Conservation (phyloP, 2,888 invertebrate species). For the Philaethria dido region DNA sequence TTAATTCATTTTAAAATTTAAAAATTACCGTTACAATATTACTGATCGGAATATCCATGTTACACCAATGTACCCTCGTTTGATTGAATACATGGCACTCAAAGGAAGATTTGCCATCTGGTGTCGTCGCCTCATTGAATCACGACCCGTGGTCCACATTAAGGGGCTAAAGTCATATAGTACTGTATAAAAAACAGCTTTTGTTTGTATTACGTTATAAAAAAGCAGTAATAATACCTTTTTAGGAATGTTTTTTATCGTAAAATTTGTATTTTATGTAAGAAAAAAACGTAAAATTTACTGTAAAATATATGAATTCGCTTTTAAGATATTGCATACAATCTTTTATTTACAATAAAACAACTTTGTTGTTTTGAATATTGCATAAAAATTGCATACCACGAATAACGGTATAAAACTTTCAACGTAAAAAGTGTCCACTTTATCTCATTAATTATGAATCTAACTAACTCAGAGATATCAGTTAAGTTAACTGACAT, state of each 20-base stretch:
- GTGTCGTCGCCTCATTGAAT: conserved; percentile 46
- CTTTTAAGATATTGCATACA: too few species aligned
- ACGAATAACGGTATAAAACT: too few species aligned
- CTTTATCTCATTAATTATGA: too few species aligned
- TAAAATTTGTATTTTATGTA: background rate
- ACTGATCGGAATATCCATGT: conserved; percentile 52
- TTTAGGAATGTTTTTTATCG: background rate
- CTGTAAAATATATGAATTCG: background rate
- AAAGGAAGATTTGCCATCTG: conserved; percentile 79
- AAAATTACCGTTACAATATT: background rate
- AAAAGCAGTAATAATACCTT: background rate
- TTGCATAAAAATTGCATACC: too few species aligned
- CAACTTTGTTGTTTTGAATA: background rate
- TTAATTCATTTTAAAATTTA: background rate
- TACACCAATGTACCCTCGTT: conserved; percentile 55
- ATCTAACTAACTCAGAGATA: background rate
- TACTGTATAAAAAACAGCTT: conserved; percentile 12
- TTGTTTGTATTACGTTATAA: conserved; percentile 7
- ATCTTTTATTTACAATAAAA: background rate
- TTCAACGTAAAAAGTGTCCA: too few species aligned
- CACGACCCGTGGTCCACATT: conserved; percentile 31
- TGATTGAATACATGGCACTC: conserved; percentile 74
- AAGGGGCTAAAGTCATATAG: conserved; percentile 11
- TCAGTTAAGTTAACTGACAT: background rate
- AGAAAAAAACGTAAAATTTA: background rate